phyloP scores from a whole-genome alignment of 2,888 invertebrate species.

The Furcula furcula region DNA sequence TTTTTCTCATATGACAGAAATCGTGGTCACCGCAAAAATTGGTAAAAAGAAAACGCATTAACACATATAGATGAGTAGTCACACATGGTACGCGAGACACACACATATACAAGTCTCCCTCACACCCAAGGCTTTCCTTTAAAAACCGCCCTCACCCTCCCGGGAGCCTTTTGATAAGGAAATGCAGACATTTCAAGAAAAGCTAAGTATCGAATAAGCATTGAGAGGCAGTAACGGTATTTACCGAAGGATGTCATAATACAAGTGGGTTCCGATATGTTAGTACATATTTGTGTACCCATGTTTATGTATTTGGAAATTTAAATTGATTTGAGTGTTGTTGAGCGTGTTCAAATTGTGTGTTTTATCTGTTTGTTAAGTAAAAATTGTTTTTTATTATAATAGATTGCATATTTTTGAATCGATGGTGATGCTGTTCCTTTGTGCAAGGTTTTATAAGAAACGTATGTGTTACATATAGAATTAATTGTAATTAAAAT shows the following conservation, averaged over 20 bases:
- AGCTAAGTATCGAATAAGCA: constrained; percentile 76
- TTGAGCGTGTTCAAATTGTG: background rate
- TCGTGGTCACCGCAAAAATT: constrained; percentile 68
- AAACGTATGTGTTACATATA: no score
- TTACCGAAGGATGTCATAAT: constrained; percentile 61
- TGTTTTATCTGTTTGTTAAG: background rate
- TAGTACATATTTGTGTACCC: constrained; percentile 16
- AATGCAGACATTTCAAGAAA: constrained; percentile 80
- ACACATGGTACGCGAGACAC: constrained; percentile 53
- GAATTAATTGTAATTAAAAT: no score
- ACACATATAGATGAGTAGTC: constrained; percentile 79
- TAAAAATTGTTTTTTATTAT: background rate
- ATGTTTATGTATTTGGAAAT: background rate
- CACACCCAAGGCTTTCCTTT: constrained; percentile 50
- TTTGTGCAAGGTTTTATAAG: no score
- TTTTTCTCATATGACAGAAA: no score
- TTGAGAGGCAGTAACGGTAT: constrained; percentile 58
- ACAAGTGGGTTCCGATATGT: constrained; percentile 25
- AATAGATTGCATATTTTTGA: background rate
- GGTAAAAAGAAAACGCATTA: constrained; percentile 83
- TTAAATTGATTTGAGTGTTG: background rate
- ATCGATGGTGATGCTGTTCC: no score
- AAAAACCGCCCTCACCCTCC: constrained; percentile 58
- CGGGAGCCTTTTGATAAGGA: constrained; percentile 78
- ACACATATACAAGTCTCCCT: constrained; percentile 47